Percentiles rank a stretch among this genome's conserved stretches.
phyloP scores from a whole-genome alignment of 2,113 vertebrate species.

The Myocastor coypus region DNA sequence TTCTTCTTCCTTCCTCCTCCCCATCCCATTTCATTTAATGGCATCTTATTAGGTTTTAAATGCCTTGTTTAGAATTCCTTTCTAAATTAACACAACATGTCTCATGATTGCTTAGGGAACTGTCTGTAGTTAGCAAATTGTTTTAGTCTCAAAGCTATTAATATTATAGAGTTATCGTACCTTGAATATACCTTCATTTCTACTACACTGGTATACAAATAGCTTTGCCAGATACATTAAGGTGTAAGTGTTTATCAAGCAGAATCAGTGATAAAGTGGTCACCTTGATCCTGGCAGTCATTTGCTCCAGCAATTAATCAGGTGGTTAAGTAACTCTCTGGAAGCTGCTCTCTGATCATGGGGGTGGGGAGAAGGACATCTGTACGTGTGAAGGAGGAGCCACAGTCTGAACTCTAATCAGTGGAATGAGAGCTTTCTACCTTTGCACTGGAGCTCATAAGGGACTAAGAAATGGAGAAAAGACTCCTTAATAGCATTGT shows the following conservation, averaged over 20 bases:
- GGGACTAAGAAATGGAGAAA: background rate
- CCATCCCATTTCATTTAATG: constrained; percentile 61
- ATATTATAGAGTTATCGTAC: constrained; percentile 54
- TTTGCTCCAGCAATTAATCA: constrained; percentile 74
- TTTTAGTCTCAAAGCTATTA: constrained; percentile 71
- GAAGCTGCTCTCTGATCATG: background rate
- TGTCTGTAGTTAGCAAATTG: constrained; percentile 63
- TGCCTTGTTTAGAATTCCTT: constrained; percentile 73
- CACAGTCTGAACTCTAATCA: constrained; percentile 10
- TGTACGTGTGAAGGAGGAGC: background rate
- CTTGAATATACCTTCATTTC: constrained; percentile 51
- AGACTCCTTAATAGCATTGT: background rate
- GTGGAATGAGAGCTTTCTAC: background rate
- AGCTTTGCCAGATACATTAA: constrained; percentile 54
- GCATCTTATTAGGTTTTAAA: constrained; percentile 77
- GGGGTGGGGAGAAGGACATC: background rate
- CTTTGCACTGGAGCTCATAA: background rate
- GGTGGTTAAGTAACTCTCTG: constrained; percentile 57
- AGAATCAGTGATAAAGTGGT: constrained; percentile 54
- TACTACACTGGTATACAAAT: constrained; percentile 29
- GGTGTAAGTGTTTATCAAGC: constrained; percentile 55
- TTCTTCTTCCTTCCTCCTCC: constrained; percentile 25
- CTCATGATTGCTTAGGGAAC: constrained; percentile 79
- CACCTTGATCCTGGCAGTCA: constrained; percentile 54
- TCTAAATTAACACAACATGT: constrained; percentile 65